phyloP scores from a whole-genome alignment of 2,113 vertebrate genomes.

The Elachura formosa region DNA sequence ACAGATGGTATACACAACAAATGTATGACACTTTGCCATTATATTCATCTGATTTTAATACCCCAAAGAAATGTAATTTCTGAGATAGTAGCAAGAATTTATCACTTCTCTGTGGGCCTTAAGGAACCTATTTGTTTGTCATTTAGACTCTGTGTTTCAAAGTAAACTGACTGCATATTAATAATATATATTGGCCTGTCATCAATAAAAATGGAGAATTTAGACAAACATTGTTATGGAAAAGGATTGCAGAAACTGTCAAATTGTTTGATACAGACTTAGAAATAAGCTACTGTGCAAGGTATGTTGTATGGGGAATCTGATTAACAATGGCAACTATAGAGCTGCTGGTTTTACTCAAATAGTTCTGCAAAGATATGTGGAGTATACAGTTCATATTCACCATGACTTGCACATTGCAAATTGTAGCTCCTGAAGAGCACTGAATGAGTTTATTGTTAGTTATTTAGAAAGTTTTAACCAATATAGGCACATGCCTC shows the following conservation, averaged over 20 bases:
- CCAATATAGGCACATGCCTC: background rate
- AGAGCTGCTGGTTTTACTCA: background rate
- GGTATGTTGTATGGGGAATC: background rate
- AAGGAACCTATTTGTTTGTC: background rate
- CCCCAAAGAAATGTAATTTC: background rate
- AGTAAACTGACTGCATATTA: background rate
- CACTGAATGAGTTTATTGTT: background rate
- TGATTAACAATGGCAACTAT: background rate
- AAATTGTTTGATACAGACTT: background rate
- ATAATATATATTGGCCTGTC: background rate
- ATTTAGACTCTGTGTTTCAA: background rate
- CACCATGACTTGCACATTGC: background rate
- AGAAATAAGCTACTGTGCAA: background rate
- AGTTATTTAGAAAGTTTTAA: background rate
- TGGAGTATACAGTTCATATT: background rate
- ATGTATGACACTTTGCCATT: background rate
- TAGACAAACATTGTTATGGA: background rate
- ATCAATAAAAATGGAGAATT: background rate
- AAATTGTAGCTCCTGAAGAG: background rate
- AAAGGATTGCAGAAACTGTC: background rate
- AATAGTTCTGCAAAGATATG: background rate
- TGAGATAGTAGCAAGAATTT: background rate
- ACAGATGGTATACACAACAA: background rate
- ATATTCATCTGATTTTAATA: background rate
- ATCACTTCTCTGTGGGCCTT: background rate